Evolutionary conservation across 1,140 invertebrate genomes (phyloP).

Genomic region (Drosophila bifasciata): DNA sequence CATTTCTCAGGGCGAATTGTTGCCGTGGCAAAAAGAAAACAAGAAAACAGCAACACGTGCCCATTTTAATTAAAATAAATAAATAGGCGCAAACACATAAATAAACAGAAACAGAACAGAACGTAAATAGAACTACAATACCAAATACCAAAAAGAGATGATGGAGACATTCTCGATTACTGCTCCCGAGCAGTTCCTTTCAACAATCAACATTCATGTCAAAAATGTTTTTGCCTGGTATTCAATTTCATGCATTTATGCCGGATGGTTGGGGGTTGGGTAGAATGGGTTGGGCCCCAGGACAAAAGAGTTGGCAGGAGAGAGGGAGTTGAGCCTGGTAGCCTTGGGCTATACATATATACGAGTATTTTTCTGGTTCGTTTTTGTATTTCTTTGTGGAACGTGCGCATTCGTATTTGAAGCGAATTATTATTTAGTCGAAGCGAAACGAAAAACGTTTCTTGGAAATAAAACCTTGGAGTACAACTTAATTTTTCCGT

Average conservation of each 20-base stretch:
- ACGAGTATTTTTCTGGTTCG: slow-evolving; percentile 27
- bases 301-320: slow-evolving; percentile 32
- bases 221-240: slow-evolving; percentile 58
- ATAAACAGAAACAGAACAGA: slow-evolving; percentile 44
- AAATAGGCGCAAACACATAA: slow-evolving; percentile 72
- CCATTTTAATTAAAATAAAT: slow-evolving; percentile 83
- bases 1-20: slow-evolving; percentile 42
- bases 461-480: slow-evolving; percentile 47
- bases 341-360: slow-evolving; percentile 50
- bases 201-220: slow-evolving; percentile 33
- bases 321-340: slow-evolving; percentile 23
- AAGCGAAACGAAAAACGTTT: slow-evolving; percentile 31
- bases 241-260: slow-evolving; percentile 79
- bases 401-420: slow-evolving; percentile 78
- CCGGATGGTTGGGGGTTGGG: slow-evolving; percentile 16
- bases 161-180: slow-evolving; percentile 47
- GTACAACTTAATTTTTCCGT: slow-evolving; percentile 70
- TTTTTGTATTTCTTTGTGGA: slow-evolving; percentile 57
- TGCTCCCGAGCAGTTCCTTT: slow-evolving; percentile 23
- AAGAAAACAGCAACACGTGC: slow-evolving; percentile 79
- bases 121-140: slow-evolving; percentile 38
- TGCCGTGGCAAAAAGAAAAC: slow-evolving; percentile 68
- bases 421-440: slow-evolving; percentile 75
- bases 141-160: slow-evolving; percentile 60
- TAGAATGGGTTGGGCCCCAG: slow-evolving; percentile 43